These are phyloP conservation scores for Fissipunctia ypsillon DNA, from an alignment of 2,888 invertebrate genomes.

Conservation along the genomic window DNA sequence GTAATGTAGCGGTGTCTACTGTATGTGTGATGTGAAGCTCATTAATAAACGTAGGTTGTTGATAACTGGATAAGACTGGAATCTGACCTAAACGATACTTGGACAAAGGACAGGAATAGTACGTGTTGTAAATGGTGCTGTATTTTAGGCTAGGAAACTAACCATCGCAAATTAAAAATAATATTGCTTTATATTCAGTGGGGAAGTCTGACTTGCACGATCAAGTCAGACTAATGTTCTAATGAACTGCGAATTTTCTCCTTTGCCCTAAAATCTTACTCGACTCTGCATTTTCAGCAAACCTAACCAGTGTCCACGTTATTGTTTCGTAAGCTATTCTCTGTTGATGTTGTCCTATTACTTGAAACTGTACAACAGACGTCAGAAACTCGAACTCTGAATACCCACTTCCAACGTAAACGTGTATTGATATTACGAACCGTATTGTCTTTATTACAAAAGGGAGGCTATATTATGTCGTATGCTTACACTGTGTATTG, in stretches of 20 bases:
- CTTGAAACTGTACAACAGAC: constrained; percentile 7
- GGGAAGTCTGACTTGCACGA: neutral
- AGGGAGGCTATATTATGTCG: constrained; percentile 15
- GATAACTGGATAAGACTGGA: neutral
- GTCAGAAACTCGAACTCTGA: constrained; percentile 1
- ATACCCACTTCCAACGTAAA: constrained; percentile 3
- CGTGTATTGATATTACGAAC: constrained; percentile 12
- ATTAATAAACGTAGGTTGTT: neutral
- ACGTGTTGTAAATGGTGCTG: neutral
- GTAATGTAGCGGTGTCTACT: neutral
- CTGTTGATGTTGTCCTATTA: neutral
- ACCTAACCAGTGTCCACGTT: neutral
- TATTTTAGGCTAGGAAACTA: neutral
- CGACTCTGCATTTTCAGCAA: neutral
- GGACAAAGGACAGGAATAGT: neutral
- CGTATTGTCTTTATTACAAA: constrained; percentile 48
- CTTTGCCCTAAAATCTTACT: neutral
- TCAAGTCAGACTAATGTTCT: neutral
- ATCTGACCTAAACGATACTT: neutral
- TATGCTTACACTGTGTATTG: constrained; percentile 6
- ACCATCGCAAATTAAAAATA: neutral
- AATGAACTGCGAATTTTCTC: neutral
- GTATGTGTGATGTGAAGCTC: neutral
- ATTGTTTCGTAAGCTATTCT: neutral
- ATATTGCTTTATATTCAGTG: neutral